A percentile compares a stretch with the other conserved stretches of the same genome.
Evolutionary conservation across 2,113 vertebrate species (phyloP).

Genomic region (Anas platyrhynchos): DNA sequence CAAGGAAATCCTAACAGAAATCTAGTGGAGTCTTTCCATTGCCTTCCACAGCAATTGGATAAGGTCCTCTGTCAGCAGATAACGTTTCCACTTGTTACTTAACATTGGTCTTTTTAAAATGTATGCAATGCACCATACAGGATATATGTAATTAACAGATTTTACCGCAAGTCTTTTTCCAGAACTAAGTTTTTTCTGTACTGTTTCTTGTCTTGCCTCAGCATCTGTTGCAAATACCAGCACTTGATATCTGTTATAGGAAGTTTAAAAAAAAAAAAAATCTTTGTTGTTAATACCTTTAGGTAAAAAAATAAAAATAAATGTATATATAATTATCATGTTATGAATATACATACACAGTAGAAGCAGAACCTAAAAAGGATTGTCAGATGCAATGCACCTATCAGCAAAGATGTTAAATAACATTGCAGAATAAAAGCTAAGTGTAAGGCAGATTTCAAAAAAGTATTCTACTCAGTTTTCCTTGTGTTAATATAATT

Average conservation of each 20-base stretch:
- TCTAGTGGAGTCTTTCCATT: neutral
- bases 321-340: neutral
- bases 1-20: neutral
- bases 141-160: neutral
- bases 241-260: constrained; percentile 88
- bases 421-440: neutral
- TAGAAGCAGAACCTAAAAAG: neutral
- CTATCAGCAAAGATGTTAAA: neutral
- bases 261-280: neutral
- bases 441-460: neutral
- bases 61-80: neutral
- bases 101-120: neutral
- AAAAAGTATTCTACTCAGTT: neutral
- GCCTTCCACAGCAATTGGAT: neutral
- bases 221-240: constrained; percentile 94
- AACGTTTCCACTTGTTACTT: neutral
- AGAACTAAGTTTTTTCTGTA: constrained; percentile 85
- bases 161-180: constrained; percentile 89
- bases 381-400: neutral
- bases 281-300: neutral
- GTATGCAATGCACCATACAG: neutral
- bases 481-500: neutral
- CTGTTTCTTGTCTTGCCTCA: constrained; percentile 86
- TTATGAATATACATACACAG: neutral
- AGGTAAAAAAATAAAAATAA: neutral